Evolutionary conservation across 1,140 invertebrate species (phyloP), one percentile per base, ranked within the genome.

Genomic region (Conopomorpha cramerella): DNA sequence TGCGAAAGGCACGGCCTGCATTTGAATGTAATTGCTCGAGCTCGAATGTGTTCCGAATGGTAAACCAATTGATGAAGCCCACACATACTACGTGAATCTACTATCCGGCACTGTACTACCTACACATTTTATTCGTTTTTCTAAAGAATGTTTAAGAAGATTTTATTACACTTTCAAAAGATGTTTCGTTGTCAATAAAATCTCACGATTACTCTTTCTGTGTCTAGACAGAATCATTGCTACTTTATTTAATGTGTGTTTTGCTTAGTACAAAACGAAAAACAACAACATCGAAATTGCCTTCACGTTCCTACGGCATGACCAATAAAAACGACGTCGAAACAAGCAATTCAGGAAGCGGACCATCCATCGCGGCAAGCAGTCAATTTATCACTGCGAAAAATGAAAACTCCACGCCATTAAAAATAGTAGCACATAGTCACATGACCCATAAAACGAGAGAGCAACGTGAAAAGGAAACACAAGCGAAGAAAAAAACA

Each of bases 371-470:
- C 62, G 55, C 50, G 54, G 55, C 54, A 54, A 56, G 49, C 53
- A 67, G 70, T 74, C 65, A 72, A 74, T 74, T 74, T 72, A 74
- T 74, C 67, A 74, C 55, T 41, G 47, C 51, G 59, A 59, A 66
- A 74, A 71, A 70, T 71, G 58, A 74, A 67, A 72, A 71, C 60
- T 56, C 37, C 43, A 45, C 45, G 60, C 64, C 67, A 68, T 72
- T 74, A 74, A 74, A 74, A 74, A 72, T 74, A 74, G 70, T 74
- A 62, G 55, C 56, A 49, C 53, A 66, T 73, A 68, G 63, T 68
- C 60, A 62, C 54, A 68, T 74, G 70, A 74, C 70, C 70, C 67
- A 74, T 70, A 74, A 70, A 74, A 72, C 60, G 60, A 54, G 62
- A 55, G 58, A 54, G 58, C 61, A 52, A 57, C 53, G 63, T 66